Percentiles rank a stretch among this genome's conserved stretches.
Conservation (phyloP, 2,888 invertebrate species). For the Eupithecia vulgata region DNA sequence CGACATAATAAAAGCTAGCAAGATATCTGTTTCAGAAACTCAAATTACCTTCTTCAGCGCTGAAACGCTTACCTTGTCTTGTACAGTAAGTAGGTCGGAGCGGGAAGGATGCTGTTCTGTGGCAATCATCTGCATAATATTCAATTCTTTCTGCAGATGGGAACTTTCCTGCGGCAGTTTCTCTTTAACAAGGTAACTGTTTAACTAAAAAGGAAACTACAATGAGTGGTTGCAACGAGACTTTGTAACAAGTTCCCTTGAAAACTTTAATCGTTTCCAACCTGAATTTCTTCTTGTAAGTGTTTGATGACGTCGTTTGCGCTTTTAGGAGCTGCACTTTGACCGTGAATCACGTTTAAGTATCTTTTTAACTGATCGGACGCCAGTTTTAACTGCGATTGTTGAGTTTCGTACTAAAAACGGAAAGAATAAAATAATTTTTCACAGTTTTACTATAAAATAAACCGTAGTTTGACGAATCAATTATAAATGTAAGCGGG, state of each 20-base stretch:
- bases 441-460: not conserved
- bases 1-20: not conserved
- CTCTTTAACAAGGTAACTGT: slow-evolving; percentile 89
- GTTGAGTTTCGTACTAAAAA: slow-evolving; percentile 75
- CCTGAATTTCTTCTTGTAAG: slow-evolving; percentile 90
- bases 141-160: slow-evolving; percentile 85
- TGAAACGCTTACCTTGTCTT: slow-evolving; percentile 81
- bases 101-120: slow-evolving; percentile 86
- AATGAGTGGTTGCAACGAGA: slow-evolving; percentile 34
- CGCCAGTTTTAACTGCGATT: slow-evolving; percentile 74
- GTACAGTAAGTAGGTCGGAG: slow-evolving; percentile 85
- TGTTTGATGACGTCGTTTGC: slow-evolving; percentile 88
- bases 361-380: slow-evolving; percentile 87
- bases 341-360: slow-evolving; percentile 82
- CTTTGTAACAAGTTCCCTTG: slow-evolving; percentile 39
- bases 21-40: slow-evolving; percentile 16
- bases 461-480: not conserved
- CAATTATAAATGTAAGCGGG: not conserved
- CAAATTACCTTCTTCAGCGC: slow-evolving; percentile 24
- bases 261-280: slow-evolving; percentile 48
- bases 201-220: slow-evolving; percentile 73
- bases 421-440: not conserved
- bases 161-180: slow-evolving; percentile 90
- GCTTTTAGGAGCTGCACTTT: slow-evolving; percentile 76
- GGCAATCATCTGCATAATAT: slow-evolving; percentile 87